Evolutionary conservation across 2,797 vertebrate species (phyloP), one percentile per base, ranked within the genome.

Genomic region (Okamejei kenojei): DNA sequence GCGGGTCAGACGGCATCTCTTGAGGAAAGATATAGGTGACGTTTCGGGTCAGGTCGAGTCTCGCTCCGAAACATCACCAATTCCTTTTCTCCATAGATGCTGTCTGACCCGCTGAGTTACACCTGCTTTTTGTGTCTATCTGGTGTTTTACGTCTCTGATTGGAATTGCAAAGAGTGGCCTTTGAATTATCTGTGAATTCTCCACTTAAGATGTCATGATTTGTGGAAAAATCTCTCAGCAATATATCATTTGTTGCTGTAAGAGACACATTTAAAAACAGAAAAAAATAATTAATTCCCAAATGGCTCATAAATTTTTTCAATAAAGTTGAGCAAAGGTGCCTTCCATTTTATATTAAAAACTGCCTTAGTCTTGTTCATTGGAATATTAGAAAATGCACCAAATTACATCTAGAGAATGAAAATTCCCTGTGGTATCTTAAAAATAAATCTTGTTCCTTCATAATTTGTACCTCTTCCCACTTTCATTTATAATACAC

Each of bases 281-380:
- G 15, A 88, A 88, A n/a, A 65, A 65, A 61, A 65, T 32, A 86
- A 65, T 88, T 65, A 65, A 88, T 32, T 88, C 84, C 84, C 84
- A 88, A 19, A 65, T 88, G 84, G 29, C 61, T 65, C 63, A 32
- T 88, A 32, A 15, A 73, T 15, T 4, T 32, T 63, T 88, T 65
- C 84, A 88, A 65, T 88, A 65, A 88, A 82, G 17, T 35, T 65
- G 61, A 88, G 61, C 84, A 32, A 65, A 88, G n/a, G n/a, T 65
- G 6, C 7, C 26, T 65, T 32, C n/a, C 6, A 9, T 19, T 29
- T 65, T 19, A 7, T 32, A 32, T 32, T 88, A 65, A 88, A 65
- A 32, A 32, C 15, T 65, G 61, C 54, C n/a, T 17, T 1, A 17
- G 63, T n/a, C 82, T 7, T 19, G n/a, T 88, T 65, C 61, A 65